Percentiles rank a stretch among this genome's conserved stretches.
These are phyloP conservation scores for Tetragnatha versicolor DNA, from an alignment of 1,140 invertebrate species.

Conservation along the genomic window DNA sequence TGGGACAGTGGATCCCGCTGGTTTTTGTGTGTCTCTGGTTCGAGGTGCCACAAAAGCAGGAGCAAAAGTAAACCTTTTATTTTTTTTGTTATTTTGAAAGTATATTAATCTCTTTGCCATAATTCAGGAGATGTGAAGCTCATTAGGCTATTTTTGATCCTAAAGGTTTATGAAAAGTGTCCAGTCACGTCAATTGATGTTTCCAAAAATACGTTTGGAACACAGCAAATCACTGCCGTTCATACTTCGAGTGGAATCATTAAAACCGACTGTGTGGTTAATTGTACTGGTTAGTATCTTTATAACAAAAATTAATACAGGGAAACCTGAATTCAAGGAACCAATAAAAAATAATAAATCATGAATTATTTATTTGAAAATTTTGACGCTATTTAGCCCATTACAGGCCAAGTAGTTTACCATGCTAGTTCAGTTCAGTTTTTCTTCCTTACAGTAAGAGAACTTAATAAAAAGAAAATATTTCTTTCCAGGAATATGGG, in stretches of 20 bases:
- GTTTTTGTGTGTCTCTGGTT: conserved; percentile 77
- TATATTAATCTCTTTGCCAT: neutral
- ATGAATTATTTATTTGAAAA: too few species aligned
- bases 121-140: too few species aligned
- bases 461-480: too few species aligned
- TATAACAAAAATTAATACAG: neutral
- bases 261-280: conserved; percentile 77
- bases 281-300: conserved; percentile 69
- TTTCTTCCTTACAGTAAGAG: too few species aligned
- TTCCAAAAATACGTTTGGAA: conserved; percentile 70
- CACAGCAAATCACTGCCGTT: conserved; percentile 77
- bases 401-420: too few species aligned
- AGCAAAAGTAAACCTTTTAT: conserved; percentile 69
- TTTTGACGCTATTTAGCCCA: too few species aligned
- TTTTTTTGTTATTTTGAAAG: neutral
- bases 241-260: conserved; percentile 76
- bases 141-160: neutral
- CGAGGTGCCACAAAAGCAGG: conserved; percentile 75
- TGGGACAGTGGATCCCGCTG: conserved; percentile 79
- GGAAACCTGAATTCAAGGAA: neutral
- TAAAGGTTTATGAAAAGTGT: conserved; percentile 78
- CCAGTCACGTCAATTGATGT: conserved; percentile 74
- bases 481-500: conserved; percentile 77
- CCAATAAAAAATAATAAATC: neutral
- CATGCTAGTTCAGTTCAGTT: too few species aligned